Evolutionary conservation across 1,140 invertebrate genomes (phyloP).

Genomic region (Calycopis cecrops): DNA sequence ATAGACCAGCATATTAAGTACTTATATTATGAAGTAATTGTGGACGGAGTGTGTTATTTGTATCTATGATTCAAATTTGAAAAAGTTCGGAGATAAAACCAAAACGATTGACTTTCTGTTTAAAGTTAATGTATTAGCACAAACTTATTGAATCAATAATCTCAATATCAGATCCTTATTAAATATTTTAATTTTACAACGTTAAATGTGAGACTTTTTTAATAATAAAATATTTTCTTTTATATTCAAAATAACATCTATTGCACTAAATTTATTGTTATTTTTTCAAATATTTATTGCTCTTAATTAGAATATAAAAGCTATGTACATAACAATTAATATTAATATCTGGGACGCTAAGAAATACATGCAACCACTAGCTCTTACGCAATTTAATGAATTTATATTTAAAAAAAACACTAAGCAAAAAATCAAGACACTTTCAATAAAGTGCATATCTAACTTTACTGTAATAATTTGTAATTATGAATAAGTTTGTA

Average conservation of each 20-base stretch:
- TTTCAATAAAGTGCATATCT: too few species aligned
- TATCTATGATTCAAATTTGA: not conserved
- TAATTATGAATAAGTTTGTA: too few species aligned
- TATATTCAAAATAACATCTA: constrained; percentile 62
- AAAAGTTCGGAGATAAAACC: not conserved
- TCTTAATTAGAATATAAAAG: constrained; percentile 44
- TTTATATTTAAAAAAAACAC: too few species aligned
- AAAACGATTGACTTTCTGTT: constrained; percentile 1
- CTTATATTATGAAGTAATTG: constrained; percentile 58
- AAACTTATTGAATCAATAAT: constrained; percentile 33
- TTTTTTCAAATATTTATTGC: constrained; percentile 56
- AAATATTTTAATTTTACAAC: constrained; percentile 40
- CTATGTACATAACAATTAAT: constrained; percentile 53
- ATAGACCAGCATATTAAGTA: constrained; percentile 65
- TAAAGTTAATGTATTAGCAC: constrained; percentile 4
- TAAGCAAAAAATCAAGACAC: too few species aligned
- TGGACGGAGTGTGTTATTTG: constrained; percentile 57
- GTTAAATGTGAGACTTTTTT: constrained; percentile 38
- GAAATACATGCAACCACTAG: too few species aligned
- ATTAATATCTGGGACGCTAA: constrained; percentile 16
- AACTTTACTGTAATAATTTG: too few species aligned
- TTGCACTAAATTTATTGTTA: constrained; percentile 56
- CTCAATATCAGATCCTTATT: constrained; percentile 70
- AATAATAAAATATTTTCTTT: constrained; percentile 55
- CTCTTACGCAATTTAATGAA: too few species aligned